Conservation (phyloP, 2,888 invertebrate genomes). For the Brachylomia viminalis region DNA sequence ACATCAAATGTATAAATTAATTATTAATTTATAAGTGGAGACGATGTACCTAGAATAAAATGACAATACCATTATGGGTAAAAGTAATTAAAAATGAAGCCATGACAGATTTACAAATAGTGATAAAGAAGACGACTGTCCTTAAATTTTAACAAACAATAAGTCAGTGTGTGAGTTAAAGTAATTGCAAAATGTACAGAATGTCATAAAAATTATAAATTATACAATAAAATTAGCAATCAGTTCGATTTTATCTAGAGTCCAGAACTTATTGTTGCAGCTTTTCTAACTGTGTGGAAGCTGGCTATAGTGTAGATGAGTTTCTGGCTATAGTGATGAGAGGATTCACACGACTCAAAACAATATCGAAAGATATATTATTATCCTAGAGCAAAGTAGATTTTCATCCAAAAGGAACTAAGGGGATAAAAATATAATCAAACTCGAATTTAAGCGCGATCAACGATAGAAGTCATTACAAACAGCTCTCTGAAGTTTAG, state of each 20-base stretch:
- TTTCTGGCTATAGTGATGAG: not conserved
- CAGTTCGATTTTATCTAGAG: no score
- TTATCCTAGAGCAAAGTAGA: conserved; percentile 7
- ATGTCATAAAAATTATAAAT: not conserved
- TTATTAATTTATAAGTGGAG: no score
- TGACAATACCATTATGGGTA: no score
- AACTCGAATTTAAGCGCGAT: conserved; percentile 65
- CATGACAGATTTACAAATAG: not conserved
- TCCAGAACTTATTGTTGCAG: not conserved
- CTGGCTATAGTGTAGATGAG: not conserved
- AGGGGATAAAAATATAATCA: conserved; percentile 59
- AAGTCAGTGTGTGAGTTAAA: not conserved
- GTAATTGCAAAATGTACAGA: not conserved
- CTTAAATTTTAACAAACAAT: not conserved
- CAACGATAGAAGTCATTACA: conserved; percentile 77
- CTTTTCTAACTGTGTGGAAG: not conserved
- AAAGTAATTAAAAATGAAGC: no score
- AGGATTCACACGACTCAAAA: not conserved
- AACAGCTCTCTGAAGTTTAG: conserved; percentile 72
- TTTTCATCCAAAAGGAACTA: conserved; percentile 26
- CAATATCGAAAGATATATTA: not conserved
- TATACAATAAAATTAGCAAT: not conserved
- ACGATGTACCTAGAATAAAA: no score
- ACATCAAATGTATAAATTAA: no score
- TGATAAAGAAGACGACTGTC: not conserved